Conservation (phyloP, 1,140 invertebrate genomes). For the Dendroctonus ponderosae region DNA sequence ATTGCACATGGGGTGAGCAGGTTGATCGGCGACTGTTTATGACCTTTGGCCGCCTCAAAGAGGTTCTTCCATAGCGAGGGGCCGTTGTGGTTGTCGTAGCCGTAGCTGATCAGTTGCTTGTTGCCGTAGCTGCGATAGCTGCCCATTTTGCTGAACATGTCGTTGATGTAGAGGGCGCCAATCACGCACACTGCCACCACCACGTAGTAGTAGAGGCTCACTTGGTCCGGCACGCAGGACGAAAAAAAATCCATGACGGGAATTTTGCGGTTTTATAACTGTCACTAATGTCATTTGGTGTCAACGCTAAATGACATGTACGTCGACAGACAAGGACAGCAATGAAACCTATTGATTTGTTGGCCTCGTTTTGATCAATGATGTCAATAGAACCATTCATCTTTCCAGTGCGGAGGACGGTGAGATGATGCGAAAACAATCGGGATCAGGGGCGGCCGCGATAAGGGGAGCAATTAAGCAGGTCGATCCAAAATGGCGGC, state of each 20-base stretch:
- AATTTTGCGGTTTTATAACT: constrained; percentile 9
- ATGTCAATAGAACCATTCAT: no score
- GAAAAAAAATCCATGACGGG: constrained; percentile 29
- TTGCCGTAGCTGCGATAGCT: neutral
- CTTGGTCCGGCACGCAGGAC: constrained; percentile 18
- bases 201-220: constrained; percentile 26
- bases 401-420: no score
- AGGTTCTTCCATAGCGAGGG: constrained; percentile 36
- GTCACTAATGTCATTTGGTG: no score
- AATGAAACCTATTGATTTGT: neutral
- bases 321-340: neutral
- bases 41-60: constrained; percentile 29
- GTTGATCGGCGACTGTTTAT: constrained; percentile 44
- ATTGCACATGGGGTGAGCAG: constrained; percentile 29
- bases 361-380: neutral
- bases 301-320: neutral
- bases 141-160: constrained; percentile 16
- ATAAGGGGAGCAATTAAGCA: constrained; percentile 46
- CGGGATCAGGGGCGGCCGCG: constrained; percentile 37
- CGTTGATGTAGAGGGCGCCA: constrained; percentile 29
- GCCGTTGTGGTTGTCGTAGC: constrained; percentile 33
- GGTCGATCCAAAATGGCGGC: constrained; percentile 48
- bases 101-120: constrained; percentile 28
- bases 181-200: constrained; percentile 20
- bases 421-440: neutral